Base-by-base conservation (phyloP, 2,797 vertebrate species). In the Coranthus polyacanthus region DNA sequence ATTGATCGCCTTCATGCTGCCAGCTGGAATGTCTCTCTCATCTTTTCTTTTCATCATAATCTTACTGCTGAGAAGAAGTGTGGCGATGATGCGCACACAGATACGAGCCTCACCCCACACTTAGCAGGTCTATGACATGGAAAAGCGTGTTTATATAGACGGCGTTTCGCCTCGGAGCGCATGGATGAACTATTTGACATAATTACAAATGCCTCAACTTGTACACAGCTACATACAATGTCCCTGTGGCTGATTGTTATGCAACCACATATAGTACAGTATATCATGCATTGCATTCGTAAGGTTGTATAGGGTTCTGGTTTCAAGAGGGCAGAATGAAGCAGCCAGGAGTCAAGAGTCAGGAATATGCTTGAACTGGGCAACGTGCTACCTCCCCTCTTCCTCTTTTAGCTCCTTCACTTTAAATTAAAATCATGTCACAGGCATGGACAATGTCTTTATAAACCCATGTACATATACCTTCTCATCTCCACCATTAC, bases 361-460 rank as follows among this genome's bases (percentile, higher is more conserved):
- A 71, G 72, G 69, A 70, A 73, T 71, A 81, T 85, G 63, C 84
- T 6, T 72, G 21, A 17, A 46, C 12, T n/a, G 52, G 68, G 79
- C 74, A 80, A 69, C 62, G 76, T 81, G 72, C 68, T 20, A 64
- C 79, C 46, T 63, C 62, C 47, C 77, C 41, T 58, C 39, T 52
- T 75, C 81, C 68, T 75, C 75, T 84, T 84, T 85, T 77, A 86
- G 76, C 78, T 86, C 85, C 81, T 88, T 90, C 88, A 88, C 83
- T 86, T 89, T 85, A 84, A 86, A 91, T 92, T 83, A 92, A 68
- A 88, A 66, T 91, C 88, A 90, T 70, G 63, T 75, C 71, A 74
- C 54, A 72, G 55, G 61, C 81, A 83, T 51, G 68, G 24, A n/a
- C n/a, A n/a, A n/a, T n/a, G n/a, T 41, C 47, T 44, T 24, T n/a